These are phyloP conservation scores for Diceros bicornis DNA, from an alignment of 2,797 vertebrate species.

Conservation along the genomic window DNA sequence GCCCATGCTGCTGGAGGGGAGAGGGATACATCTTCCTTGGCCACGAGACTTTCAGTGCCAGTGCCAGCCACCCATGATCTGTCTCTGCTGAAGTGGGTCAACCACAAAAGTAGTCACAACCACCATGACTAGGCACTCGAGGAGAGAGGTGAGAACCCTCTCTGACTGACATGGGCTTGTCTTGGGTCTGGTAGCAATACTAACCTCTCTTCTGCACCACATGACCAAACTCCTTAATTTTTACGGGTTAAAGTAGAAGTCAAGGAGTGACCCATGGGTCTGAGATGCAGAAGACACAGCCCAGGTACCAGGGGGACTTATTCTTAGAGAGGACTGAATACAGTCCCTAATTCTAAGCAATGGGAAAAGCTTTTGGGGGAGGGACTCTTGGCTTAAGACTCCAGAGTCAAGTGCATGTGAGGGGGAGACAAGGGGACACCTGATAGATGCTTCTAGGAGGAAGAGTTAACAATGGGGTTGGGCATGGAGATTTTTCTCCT, in stretches of 20 bases:
- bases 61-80: neutral
- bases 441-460: neutral
- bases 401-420: neutral
- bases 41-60: neutral
- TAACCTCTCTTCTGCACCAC: neutral
- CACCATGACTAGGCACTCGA: neutral
- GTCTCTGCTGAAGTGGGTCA: neutral
- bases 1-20: neutral
- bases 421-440: neutral
- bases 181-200: neutral
- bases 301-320: neutral
- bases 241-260: neutral
- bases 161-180: neutral
- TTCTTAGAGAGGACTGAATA: neutral
- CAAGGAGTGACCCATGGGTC: neutral
- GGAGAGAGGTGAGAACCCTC: neutral
- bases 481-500: neutral
- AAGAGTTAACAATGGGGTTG: neutral
- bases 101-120: neutral
- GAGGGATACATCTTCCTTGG: accelerated
- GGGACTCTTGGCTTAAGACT: neutral
- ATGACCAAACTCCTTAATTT: neutral
- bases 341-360: neutral
- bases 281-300: neutral
- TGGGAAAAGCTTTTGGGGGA: neutral